Evolutionary conservation across 2,113 vertebrate genomes (phyloP).

Genomic region (Trematocara unimaculatum): DNA sequence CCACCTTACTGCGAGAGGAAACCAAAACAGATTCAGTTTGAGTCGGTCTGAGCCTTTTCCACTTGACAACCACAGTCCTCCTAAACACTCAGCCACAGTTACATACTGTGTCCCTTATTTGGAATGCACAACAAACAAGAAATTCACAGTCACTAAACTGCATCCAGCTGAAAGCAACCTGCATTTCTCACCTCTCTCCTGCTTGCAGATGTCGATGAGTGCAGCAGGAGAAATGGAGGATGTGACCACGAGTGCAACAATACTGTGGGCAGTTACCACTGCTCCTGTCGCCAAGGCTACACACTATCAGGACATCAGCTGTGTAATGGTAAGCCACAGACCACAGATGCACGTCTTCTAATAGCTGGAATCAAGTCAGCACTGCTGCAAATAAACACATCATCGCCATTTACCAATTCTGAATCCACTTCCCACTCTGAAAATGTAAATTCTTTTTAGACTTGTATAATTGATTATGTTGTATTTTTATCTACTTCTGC

Average conservation of each 20-base stretch:
- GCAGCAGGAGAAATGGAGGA: slow-evolving; percentile 74
- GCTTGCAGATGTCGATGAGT: slow-evolving; percentile 87
- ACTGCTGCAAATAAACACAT: neutral
- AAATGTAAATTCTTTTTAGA: neutral
- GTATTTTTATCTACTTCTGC: neutral
- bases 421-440: neutral
- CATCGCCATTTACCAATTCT: neutral
- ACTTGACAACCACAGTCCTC: slow-evolving; percentile 32
- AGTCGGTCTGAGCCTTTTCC: slow-evolving; percentile 53
- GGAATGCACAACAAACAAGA: neutral
- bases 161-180: neutral
- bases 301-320: slow-evolving; percentile 66
- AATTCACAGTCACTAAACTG: neutral
- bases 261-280: slow-evolving; percentile 85
- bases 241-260: slow-evolving; percentile 89
- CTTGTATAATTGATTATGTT: neutral
- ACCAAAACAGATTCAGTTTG: slow-evolving; percentile 32
- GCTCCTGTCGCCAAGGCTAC: slow-evolving; percentile 84
- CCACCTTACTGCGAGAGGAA: slow-evolving; percentile 56
- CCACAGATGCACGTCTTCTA: neutral
- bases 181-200: neutral
- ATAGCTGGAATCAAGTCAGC: neutral
- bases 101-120: slow-evolving; percentile 1
- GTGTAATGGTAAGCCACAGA: slow-evolving; percentile 79
- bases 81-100: slow-evolving; percentile 15